Conservation (phyloP, 1,140 invertebrate genomes). For the Drosophila nannoptera region DNA sequence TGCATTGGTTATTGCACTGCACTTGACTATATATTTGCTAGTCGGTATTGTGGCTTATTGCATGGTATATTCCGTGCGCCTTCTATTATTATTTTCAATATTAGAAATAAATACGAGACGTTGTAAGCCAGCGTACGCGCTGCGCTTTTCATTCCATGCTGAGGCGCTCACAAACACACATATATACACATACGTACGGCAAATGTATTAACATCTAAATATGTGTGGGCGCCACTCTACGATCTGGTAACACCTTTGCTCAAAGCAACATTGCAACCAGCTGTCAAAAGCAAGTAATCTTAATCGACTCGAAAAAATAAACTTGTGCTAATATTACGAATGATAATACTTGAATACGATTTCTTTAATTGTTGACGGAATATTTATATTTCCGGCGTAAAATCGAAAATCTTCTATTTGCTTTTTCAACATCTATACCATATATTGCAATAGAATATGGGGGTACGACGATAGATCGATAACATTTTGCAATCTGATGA, state of each 20-base stretch:
- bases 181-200: conserved; percentile 19
- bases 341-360: no score
- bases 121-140: conserved; percentile 67
- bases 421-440: not conserved
- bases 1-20: conserved; percentile 54
- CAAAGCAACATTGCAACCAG: conserved; percentile 53
- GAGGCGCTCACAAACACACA: conserved; percentile 60
- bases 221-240: conserved; percentile 28
- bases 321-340: not conserved
- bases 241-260: conserved; percentile 34
- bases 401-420: not conserved
- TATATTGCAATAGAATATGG: conserved; percentile 6
- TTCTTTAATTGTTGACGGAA: no score
- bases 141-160: conserved; percentile 65
- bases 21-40: conserved; percentile 39
- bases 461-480: conserved; percentile 27
- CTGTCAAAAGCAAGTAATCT: not conserved
- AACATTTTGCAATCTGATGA: conserved; percentile 42
- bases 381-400: no score
- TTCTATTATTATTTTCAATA: conserved; percentile 42
- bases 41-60: conserved; percentile 14
- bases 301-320: not conserved
- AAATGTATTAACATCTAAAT: conserved; percentile 33
- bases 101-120: conserved; percentile 56
- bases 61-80: conserved; percentile 18